A percentile compares a stretch with the other conserved stretches of the same genome.
phyloP scores from a whole-genome alignment of 2,797 vertebrate genomes.

The Mareca penelope region DNA sequence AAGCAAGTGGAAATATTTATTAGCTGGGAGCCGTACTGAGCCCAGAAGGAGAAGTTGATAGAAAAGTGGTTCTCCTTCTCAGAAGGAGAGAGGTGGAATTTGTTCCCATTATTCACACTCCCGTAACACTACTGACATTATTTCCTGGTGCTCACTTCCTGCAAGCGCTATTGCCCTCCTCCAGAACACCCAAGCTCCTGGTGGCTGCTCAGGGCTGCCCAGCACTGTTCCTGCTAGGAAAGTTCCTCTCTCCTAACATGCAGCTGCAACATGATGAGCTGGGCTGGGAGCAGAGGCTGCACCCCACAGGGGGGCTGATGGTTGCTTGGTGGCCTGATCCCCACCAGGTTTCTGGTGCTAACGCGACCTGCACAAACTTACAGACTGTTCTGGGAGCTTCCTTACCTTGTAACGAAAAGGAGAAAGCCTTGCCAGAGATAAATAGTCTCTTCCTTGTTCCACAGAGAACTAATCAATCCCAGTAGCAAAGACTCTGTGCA shows the following conservation, averaged over 20 bases:
- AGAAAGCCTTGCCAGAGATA: background rate
- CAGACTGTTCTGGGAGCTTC: background rate
- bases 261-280: background rate
- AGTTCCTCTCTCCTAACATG: background rate
- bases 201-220: background rate
- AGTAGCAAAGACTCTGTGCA: background rate
- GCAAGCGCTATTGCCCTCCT: background rate
- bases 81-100: background rate
- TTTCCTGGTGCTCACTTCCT: background rate
- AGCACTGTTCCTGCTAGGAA: background rate
- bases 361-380: background rate
- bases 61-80: background rate
- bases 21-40: background rate
- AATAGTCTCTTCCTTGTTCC: background rate
- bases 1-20: background rate
- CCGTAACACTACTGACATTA: background rate
- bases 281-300: background rate
- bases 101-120: background rate
- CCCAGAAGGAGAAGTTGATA: fast-evolving
- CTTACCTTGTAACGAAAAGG: background rate
- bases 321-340: background rate
- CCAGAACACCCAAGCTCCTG: too few relatives aligned
- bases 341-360: background rate
- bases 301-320: background rate
- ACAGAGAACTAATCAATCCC: background rate